Conservation (phyloP, 2,113 vertebrate species). For the Corythaixoides concolor region DNA sequence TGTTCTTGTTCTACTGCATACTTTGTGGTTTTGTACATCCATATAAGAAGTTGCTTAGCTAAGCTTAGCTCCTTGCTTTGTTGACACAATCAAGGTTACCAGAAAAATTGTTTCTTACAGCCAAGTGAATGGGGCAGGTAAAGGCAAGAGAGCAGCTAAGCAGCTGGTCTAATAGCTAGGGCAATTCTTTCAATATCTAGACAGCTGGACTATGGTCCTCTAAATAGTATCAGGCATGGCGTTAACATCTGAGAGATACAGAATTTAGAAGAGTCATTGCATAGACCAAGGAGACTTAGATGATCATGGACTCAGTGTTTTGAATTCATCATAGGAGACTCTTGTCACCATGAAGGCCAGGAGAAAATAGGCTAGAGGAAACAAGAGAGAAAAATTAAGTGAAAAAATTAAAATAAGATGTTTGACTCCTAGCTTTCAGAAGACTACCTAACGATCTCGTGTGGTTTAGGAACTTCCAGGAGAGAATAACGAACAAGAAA, state of each 20-base stretch:
- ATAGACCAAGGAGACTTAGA: not conserved
- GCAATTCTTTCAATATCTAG: not conserved
- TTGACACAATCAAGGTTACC: not conserved
- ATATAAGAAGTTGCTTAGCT: not conserved
- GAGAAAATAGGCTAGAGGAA: not conserved
- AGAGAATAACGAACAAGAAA: not conserved
- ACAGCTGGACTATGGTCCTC: not conserved
- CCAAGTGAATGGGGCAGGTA: not conserved
- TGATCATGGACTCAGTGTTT: not conserved
- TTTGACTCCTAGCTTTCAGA: not conserved
- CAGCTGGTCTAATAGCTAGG: not conserved
- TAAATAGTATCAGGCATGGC: not conserved
- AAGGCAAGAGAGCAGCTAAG: not conserved
- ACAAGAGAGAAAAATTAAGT: not conserved
- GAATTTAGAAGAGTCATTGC: not conserved
- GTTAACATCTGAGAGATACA: not conserved
- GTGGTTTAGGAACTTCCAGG: not conserved
- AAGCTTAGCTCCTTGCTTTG: not conserved
- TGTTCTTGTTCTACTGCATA: not conserved
- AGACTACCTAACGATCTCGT: not conserved
- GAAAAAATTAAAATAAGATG: not conserved
- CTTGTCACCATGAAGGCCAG: not conserved
- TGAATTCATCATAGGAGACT: not conserved
- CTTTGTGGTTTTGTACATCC: not conserved
- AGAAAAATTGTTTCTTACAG: not conserved